phyloP scores from a whole-genome alignment of 2,888 invertebrate species.

The Cyaniris semiargus region DNA sequence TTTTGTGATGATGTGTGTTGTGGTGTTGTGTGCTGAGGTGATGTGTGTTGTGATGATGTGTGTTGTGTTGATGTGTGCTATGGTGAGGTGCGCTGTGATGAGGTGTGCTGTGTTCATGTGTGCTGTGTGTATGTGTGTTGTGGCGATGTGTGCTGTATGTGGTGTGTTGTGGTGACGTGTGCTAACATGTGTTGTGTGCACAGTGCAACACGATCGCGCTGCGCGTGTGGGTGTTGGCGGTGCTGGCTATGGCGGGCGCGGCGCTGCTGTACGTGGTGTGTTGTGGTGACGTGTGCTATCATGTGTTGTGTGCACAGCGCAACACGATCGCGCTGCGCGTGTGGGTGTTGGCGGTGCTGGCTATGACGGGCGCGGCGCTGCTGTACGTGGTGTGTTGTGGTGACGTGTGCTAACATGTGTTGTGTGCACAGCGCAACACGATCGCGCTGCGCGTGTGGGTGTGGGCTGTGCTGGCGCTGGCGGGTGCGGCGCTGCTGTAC shows the following conservation, averaged over 20 bases:
- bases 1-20: background rate
- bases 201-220: slow-evolving; percentile 54
- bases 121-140: background rate
- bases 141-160: no score
- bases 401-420: background rate
- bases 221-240: slow-evolving; percentile 60
- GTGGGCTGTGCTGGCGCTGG: slow-evolving; percentile 55
- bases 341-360: slow-evolving; percentile 61
- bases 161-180: no score
- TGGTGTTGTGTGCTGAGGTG: background rate
- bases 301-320: slow-evolving; percentile 49
- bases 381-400: slow-evolving; percentile 40
- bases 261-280: slow-evolving; percentile 45
- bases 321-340: slow-evolving; percentile 48
- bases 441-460: slow-evolving; percentile 58
- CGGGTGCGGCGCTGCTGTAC: slow-evolving; percentile 46
- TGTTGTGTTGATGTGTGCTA: background rate
- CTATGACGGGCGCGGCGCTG: slow-evolving; percentile 49
- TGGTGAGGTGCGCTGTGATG: no score
- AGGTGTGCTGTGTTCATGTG: no score
- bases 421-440: slow-evolving; percentile 49
- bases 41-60: no score
- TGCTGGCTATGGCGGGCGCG: slow-evolving; percentile 50
- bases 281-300: background rate
- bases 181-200: background rate